A percentile compares a stretch with the other conserved stretches of the same genome.
Evolutionary conservation across 35 echinoderm and acorn worm species (phyloP).

Genomic region (Apostichopus japonicus): DNA sequence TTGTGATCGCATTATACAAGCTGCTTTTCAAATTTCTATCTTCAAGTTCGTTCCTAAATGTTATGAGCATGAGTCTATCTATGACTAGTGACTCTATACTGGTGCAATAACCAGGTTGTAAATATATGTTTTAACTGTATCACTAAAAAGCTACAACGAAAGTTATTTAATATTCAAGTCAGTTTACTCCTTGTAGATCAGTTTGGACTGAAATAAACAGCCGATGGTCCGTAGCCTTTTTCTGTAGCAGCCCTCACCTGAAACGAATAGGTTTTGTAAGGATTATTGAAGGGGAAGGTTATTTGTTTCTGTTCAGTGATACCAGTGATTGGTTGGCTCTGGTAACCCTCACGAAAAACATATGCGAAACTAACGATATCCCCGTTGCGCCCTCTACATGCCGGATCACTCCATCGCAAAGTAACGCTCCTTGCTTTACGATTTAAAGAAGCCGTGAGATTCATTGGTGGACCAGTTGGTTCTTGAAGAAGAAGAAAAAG

Average conservation of each 20-base stretch:
- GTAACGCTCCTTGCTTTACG: neutral
- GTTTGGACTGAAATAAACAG: neutral
- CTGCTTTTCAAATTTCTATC: too few species aligned
- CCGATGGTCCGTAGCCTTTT: neutral
- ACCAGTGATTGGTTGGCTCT: neutral
- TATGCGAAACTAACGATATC: neutral
- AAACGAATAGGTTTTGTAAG: neutral
- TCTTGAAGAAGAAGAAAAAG: neutral
- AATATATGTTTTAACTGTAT: too few species aligned
- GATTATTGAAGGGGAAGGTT: neutral
- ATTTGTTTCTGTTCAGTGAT: neutral
- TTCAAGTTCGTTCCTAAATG: too few species aligned
- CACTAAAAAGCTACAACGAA: too few species aligned
- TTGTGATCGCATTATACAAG: too few species aligned
- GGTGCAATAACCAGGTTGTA: too few species aligned
- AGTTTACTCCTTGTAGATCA: too few species aligned
- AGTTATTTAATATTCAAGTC: too few species aligned
- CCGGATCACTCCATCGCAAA: neutral
- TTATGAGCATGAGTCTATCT: too few species aligned
- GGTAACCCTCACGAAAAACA: neutral
- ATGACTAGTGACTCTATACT: too few species aligned
- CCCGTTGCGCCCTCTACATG: neutral
- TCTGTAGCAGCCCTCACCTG: neutral
- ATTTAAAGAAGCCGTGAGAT: neutral
- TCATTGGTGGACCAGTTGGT: neutral